These are phyloP conservation scores for Mobula hypostoma DNA, from an alignment of 2,113 vertebrate genomes.

Conservation along the genomic window DNA sequence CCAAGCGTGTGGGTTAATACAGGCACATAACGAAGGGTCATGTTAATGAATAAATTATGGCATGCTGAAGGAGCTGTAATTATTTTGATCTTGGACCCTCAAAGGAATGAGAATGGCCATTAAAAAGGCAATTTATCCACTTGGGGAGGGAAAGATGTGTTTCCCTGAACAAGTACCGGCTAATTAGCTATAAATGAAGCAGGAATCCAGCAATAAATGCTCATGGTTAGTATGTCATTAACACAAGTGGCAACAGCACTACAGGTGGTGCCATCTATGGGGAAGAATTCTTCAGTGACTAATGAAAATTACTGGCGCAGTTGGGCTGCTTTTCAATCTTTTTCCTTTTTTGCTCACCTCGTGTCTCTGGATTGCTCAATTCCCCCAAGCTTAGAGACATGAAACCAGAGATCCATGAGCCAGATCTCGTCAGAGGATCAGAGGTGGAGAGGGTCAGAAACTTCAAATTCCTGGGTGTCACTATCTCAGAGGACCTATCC, in stretches of 20 bases:
- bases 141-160: not conserved
- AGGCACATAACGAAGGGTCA: not conserved
- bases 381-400: not conserved
- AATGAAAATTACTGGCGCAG: not conserved
- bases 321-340: not conserved
- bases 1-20: not conserved
- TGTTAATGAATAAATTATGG: conserved; percentile 13
- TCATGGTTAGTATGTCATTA: not conserved
- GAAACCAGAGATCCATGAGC: too few species aligned
- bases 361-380: not conserved
- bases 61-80: not conserved
- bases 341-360: not conserved
- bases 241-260: not conserved
- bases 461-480: too few species aligned
- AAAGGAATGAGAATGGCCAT: not conserved
- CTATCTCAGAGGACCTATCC: too few species aligned
- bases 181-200: not conserved
- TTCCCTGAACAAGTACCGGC: not conserved
- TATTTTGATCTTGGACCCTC: not conserved
- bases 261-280: not conserved
- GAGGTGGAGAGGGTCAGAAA: too few species aligned
- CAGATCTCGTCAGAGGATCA: too few species aligned
- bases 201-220: not conserved
- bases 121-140: not conserved
- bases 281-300: not conserved